Conservation (phyloP, 2,888 invertebrate genomes). For the Brachynemurus nebulosus region DNA sequence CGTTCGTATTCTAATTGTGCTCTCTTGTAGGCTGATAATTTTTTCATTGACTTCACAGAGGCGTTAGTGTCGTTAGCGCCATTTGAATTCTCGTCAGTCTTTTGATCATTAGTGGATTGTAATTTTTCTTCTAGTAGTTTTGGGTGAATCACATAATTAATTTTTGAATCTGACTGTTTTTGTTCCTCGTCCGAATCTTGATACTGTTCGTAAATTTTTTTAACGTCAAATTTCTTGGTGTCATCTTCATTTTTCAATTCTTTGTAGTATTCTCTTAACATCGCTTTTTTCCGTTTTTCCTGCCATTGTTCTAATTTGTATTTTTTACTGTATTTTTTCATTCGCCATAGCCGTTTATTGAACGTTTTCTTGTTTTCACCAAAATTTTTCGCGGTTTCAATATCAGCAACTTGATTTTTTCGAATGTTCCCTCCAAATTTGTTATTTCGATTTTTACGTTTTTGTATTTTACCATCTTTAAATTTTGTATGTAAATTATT, state of each 20-base stretch:
- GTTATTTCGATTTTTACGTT: not conserved
- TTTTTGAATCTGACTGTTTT: constrained; percentile 18
- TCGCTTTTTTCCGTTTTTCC: constrained; percentile 42
- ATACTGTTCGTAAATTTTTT: constrained; percentile 35
- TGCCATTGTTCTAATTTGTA: constrained; percentile 56
- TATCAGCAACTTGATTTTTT: not conserved
- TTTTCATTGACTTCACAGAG: constrained; percentile 19
- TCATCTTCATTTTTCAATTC: constrained; percentile 35
- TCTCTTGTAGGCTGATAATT: constrained; percentile 34
- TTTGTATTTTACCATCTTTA: not conserved
- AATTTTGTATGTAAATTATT: constrained; percentile 1
- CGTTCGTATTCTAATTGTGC: constrained; percentile 40
- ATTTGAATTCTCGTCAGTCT: constrained; percentile 6
- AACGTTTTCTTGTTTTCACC: constrained; percentile 40
- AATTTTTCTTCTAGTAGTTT: constrained; percentile 15
- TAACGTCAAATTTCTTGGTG: constrained; percentile 31
- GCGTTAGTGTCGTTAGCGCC: not conserved
- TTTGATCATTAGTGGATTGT: constrained; percentile 14
- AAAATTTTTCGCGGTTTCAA: not conserved
- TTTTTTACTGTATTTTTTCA: constrained; percentile 55
- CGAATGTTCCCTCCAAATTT: not conserved
- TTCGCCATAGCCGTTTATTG: constrained; percentile 50
- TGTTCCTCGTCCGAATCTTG: constrained; percentile 12
- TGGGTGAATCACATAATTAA: constrained; percentile 15
- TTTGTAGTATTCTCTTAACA: constrained; percentile 42